A percentile compares a stretch with the other conserved stretches of the same genome.
Conservation (phyloP, 2,113 vertebrate genomes). For the Sylvilagus bachmani region DNA sequence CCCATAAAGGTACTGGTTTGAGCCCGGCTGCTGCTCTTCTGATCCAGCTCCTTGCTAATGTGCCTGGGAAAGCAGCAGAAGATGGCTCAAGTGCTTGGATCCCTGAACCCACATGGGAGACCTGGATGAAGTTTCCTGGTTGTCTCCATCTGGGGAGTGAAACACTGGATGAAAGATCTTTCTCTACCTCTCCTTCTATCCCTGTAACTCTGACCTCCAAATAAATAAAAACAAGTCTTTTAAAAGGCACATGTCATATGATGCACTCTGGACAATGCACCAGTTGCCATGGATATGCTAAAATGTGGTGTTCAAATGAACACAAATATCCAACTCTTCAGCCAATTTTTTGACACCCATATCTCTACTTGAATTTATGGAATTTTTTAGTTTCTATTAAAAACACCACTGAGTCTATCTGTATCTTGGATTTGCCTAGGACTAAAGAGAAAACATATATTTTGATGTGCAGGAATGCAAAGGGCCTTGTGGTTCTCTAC, state of each 20-base stretch:
- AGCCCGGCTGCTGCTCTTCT: too few relatives aligned
- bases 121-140: too few relatives aligned
- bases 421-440: constrained; percentile 17
- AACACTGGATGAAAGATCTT: too few relatives aligned
- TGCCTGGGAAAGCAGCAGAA: too few relatives aligned
- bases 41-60: too few relatives aligned
- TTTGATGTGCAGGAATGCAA: constrained; percentile 35
- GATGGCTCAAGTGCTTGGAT: too few relatives aligned
- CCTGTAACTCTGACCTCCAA: too few relatives aligned
- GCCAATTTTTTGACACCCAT: background rate
- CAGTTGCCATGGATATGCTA: background rate
- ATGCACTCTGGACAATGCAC: background rate
- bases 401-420: background rate
- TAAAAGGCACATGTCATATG: background rate
- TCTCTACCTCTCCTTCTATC: too few relatives aligned
- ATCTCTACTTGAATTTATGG: background rate
- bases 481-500: constrained; percentile 17
- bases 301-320: background rate
- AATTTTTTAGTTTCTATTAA: constrained; percentile 7
- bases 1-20: too few relatives aligned
- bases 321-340: background rate
- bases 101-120: too few relatives aligned
- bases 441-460: constrained; percentile 1
- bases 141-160: too few relatives aligned
- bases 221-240: too few relatives aligned